Evolutionary conservation across 2,797 vertebrate genomes (phyloP).

Genomic region (Lindbergichthys nudifrons): DNA sequence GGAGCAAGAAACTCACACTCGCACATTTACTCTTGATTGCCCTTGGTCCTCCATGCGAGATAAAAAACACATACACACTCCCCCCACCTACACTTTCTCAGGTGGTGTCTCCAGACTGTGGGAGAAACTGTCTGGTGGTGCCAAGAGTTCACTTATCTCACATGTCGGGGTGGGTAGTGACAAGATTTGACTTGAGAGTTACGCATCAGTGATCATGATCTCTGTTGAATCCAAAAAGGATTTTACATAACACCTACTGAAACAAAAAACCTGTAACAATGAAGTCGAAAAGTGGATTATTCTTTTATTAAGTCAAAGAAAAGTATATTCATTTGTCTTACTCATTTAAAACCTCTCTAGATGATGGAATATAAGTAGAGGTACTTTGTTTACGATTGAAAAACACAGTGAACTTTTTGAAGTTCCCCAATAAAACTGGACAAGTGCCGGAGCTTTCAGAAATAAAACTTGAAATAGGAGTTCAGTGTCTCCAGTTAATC

Average conservation of each 20-base stretch:
- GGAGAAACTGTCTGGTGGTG: conserved; percentile 48
- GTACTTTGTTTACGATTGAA: too few species aligned
- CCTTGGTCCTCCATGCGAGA: conserved; percentile 45
- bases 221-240: background rate
- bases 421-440: background rate
- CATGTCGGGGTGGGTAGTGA: background rate
- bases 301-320: background rate
- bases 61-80: conserved; percentile 19
- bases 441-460: background rate
- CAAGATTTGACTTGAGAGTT: background rate
- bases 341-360: background rate
- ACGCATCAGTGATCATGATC: conserved; percentile 9
- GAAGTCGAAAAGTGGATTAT: background rate
- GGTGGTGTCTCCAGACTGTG: conserved; percentile 33
- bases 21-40: conserved; percentile 59
- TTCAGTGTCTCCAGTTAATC: background rate
- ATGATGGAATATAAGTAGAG: background rate
- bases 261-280: background rate
- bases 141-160: conserved; percentile 40
- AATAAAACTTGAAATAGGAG: background rate
- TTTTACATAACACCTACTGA: background rate
- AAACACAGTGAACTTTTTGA: background rate
- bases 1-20: conserved; percentile 49
- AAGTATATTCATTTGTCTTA: background rate
- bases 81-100: conserved; percentile 35